Conservation (phyloP, 1,140 invertebrate species). For the Bombus picipes region DNA sequence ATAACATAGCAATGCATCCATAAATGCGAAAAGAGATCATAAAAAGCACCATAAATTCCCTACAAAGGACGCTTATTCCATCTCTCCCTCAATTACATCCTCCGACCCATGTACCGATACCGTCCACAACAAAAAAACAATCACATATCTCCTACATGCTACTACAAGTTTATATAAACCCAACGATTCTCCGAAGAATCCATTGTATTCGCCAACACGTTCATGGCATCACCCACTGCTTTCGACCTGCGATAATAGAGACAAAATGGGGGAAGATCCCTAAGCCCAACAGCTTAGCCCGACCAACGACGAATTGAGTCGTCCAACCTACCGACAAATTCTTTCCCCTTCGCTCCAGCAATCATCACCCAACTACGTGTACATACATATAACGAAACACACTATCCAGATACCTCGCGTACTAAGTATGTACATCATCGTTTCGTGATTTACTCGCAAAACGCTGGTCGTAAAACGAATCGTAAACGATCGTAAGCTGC, state of each 20-base stretch:
- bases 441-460: conserved; percentile 25
- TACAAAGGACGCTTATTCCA: neutral
- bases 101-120: neutral
- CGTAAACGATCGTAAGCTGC: conserved; percentile 5
- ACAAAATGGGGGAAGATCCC: conserved; percentile 18
- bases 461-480: conserved; percentile 21
- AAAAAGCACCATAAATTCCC: neutral
- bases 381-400: neutral
- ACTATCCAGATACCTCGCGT: neutral
- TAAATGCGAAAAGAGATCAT: neutral
- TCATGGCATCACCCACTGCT: neutral
- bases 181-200: neutral
- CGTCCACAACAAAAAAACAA: neutral
- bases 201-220: neutral
- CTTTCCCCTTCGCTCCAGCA: neutral
- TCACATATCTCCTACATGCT: neutral
- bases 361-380: neutral
- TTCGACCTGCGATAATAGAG: conserved; percentile 11
- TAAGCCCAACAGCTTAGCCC: neutral
- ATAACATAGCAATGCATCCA: neutral
- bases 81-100: neutral
- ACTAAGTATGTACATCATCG: conserved; percentile 6
- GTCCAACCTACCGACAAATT: conserved; percentile 1
- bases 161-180: neutral
- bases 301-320: neutral